A percentile compares a stretch with the other conserved stretches of the same genome.
Evolutionary conservation across 2,797 vertebrate genomes (phyloP).

Genomic region (Enteromius fasciolatus): DNA sequence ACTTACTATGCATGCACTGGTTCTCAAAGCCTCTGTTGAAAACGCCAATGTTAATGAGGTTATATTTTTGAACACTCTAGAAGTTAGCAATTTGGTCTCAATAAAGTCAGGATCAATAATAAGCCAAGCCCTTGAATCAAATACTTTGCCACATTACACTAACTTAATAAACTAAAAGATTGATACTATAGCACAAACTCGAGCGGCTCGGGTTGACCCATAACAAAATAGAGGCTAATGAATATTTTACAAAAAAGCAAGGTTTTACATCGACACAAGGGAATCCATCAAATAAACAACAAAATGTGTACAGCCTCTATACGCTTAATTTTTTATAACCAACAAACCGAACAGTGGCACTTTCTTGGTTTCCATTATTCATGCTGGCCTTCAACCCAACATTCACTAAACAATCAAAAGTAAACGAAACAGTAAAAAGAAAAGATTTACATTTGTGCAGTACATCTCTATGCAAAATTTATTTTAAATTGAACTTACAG

Average conservation of each 20-base stretch:
- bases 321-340: slow-evolving; percentile 74
- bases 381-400: slow-evolving; percentile 40
- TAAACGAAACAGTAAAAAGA: background rate
- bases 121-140: slow-evolving; percentile 11
- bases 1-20: background rate
- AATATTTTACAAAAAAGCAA: slow-evolving; percentile 51
- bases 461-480: background rate
- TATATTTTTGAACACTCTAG: slow-evolving; percentile 2
- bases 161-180: slow-evolving; percentile 10
- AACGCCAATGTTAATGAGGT: slow-evolving; percentile 28
- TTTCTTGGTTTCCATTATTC: slow-evolving; percentile 53
- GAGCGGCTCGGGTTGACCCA: background rate
- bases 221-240: slow-evolving; percentile 32
- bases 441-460: background rate
- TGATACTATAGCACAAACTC: background rate
- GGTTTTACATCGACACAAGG: slow-evolving; percentile 36
- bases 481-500: background rate
- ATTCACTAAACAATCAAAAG: slow-evolving; percentile 34
- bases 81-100: slow-evolving; percentile 14
- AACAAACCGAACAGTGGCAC: slow-evolving; percentile 32
- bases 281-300: slow-evolving; percentile 55
- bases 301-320: slow-evolving; percentile 69
- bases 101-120: slow-evolving; percentile 11
- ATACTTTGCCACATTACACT: background rate
- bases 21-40: slow-evolving; percentile 15